Evolutionary conservation across 2,797 vertebrate genomes (phyloP).

Genomic region (Intellagama lesueurii): DNA sequence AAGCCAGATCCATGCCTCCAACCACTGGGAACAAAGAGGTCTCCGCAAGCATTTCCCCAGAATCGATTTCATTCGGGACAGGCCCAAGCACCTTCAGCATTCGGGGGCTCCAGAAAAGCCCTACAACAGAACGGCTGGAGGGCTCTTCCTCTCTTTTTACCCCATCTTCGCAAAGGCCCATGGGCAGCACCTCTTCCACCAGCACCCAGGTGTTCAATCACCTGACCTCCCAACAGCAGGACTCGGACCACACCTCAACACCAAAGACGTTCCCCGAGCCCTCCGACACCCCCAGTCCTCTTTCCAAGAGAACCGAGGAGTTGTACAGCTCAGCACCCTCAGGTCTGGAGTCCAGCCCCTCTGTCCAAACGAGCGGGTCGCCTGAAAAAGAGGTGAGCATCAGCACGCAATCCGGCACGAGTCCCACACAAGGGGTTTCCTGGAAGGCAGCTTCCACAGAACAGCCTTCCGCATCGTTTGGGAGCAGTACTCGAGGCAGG

Average conservation of each 20-base stretch:
- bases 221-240: too few species aligned
- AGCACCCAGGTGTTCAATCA: too few species aligned
- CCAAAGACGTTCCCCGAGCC: too few species aligned
- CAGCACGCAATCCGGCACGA: too few species aligned
- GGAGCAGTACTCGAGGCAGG: too few species aligned
- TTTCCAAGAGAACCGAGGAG: background rate
- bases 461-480: too few species aligned
- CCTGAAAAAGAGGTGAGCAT: background rate
- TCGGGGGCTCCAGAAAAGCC: background rate
- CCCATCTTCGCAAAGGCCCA: background rate
- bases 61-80: background rate
- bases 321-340: background rate
- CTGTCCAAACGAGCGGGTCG: fast-evolving
- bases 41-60: too few species aligned
- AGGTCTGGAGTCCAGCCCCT: background rate
- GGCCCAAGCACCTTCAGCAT: background rate
- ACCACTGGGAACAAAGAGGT: background rate
- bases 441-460: background rate
- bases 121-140: too few species aligned
- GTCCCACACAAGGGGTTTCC: too few species aligned
- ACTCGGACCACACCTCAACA: too few species aligned
- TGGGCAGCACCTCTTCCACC: too few species aligned
- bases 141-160: background rate
- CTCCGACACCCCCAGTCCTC: background rate
- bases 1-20: fast-evolving